A percentile compares a stretch with the other conserved stretches of the same genome.
Conservation (phyloP, 1,140 invertebrate species). For the Pachypsylla venusta region DNA sequence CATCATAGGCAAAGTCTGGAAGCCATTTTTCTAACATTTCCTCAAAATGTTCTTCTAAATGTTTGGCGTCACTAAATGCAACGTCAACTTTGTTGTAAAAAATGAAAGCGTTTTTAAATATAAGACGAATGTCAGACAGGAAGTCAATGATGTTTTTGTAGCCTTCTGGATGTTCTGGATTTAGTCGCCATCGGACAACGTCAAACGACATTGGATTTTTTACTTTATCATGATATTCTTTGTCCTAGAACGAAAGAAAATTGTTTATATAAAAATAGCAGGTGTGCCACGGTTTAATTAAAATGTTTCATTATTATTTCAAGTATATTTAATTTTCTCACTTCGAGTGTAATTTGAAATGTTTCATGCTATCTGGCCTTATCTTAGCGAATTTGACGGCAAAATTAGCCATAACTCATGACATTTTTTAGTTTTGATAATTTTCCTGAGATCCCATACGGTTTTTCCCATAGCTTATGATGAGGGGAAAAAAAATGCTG, state of each 20-base stretch:
- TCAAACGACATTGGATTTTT: conserved; percentile 71
- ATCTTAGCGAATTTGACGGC: no score
- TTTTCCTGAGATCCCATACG: no score
- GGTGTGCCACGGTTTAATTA: no score
- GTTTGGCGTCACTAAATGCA: conserved; percentile 67
- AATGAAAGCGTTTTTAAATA: conserved; percentile 73
- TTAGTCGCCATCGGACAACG: conserved; percentile 59
- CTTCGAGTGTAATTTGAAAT: no score
- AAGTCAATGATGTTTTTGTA: conserved; percentile 62
- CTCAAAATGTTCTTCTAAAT: conserved; percentile 71
- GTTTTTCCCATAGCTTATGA: no score
- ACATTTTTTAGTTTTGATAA: no score
- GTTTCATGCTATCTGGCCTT: no score
- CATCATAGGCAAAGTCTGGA: conserved; percentile 31
- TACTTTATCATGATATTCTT: conserved; percentile 59
- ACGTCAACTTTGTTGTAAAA: conserved; percentile 69
- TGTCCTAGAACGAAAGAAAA: conserved; percentile 36
- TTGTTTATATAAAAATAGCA: no score
- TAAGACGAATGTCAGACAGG: conserved; percentile 62
- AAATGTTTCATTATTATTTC: no score
- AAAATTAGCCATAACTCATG: no score
- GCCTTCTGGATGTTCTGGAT: conserved; percentile 48
- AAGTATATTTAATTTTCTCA: no score
- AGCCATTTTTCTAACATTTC: conserved; percentile 64
- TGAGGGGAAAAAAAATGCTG: no score